Conservation (phyloP, 1,140 invertebrate genomes). For the Neodiprion fabricii region DNA sequence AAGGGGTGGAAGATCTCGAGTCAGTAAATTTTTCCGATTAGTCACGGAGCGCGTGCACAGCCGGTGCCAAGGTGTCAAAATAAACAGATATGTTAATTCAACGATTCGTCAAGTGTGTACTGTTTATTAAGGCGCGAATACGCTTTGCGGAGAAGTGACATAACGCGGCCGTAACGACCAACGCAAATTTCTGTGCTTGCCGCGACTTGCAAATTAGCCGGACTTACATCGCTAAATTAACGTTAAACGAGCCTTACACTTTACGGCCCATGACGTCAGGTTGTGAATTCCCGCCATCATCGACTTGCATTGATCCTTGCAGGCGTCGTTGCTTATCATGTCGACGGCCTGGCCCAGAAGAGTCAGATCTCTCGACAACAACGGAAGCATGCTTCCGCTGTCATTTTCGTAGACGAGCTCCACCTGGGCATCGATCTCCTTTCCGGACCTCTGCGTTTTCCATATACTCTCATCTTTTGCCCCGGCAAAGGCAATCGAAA, state of each 20-base stretch:
- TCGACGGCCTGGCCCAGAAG: slow-evolving; percentile 53
- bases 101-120: too few relatives aligned
- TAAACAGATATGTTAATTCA: too few relatives aligned
- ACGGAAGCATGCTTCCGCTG: slow-evolving; percentile 30
- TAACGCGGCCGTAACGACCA: too few relatives aligned
- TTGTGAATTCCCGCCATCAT: slow-evolving; percentile 59
- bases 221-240: too few relatives aligned
- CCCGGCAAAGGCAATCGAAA: not conserved
- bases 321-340: slow-evolving; percentile 52
- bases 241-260: slow-evolving; percentile 55
- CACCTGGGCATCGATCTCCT: not conserved
- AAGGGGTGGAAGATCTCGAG: slow-evolving; percentile 25
- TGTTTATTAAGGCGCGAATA: too few relatives aligned
- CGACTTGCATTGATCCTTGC: slow-evolving; percentile 59
- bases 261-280: slow-evolving; percentile 64
- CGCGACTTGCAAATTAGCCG: too few relatives aligned
- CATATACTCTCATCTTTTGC: not conserved
- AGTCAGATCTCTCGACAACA: slow-evolving; percentile 29
- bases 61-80: too few relatives aligned
- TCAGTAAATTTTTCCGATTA: not conserved
- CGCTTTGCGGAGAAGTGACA: too few relatives aligned
- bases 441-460: not conserved
- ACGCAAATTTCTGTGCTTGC: too few relatives aligned
- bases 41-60: not conserved
- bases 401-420: slow-evolving; percentile 22